These are phyloP conservation scores for Callorhinus ursinus DNA, from an alignment of 2,113 vertebrate genomes.

Conservation along the genomic window DNA sequence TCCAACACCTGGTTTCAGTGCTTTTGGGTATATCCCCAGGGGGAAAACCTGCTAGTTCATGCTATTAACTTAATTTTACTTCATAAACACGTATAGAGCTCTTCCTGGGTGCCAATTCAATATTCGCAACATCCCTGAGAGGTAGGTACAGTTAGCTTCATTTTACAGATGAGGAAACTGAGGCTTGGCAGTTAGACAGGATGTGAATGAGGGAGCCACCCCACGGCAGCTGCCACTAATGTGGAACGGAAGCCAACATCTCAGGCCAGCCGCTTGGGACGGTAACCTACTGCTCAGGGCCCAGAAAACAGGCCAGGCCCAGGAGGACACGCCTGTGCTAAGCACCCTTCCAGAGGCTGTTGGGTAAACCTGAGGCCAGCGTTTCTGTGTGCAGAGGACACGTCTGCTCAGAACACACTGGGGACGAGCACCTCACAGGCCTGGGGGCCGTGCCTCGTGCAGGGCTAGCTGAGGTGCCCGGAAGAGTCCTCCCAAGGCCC, in stretches of 20 bases:
- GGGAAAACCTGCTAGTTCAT: no score
- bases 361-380: rapidly evolving
- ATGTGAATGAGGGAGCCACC: neutral
- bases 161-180: neutral
- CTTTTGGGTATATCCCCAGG: rapidly evolving
- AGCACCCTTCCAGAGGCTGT: neutral
- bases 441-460: rapidly evolving
- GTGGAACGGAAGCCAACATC: neutral
- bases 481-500: neutral
- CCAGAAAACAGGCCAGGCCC: rapidly evolving
- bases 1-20: no score
- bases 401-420: neutral
- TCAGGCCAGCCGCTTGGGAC: neutral
- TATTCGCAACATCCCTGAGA: rapidly evolving
- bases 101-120: neutral
- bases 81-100: rapidly evolving
- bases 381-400: neutral
- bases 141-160: rapidly evolving
- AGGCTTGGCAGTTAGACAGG: neutral
- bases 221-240: rapidly evolving
- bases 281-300: neutral
- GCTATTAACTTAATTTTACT: neutral
- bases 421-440: neutral
- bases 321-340: rapidly evolving
- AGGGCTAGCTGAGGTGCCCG: neutral